Evolutionary conservation across 2,888 invertebrate genomes (phyloP).

Genomic region (Tillus elongatus): DNA sequence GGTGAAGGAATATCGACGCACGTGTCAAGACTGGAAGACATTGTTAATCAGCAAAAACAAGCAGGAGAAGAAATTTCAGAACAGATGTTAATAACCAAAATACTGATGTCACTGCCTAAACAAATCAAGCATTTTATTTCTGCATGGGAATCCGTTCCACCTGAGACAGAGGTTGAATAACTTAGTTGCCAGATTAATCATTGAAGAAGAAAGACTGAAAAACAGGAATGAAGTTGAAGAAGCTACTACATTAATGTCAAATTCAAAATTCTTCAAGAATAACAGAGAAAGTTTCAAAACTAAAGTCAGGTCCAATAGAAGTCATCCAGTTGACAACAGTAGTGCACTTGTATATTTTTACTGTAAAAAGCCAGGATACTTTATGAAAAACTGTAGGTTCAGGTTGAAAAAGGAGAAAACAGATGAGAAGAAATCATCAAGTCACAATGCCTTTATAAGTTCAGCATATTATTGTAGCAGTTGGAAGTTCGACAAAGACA

Average conservation of each 20-base stretch:
- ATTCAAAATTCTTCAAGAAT: no score
- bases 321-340: no score
- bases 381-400: constrained; percentile 1
- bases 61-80: constrained; percentile 6
- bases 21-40: constrained; percentile 7
- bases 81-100: constrained; percentile 11
- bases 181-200: constrained; percentile 15
- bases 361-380: background rate
- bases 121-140: constrained; percentile 9
- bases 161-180: constrained; percentile 16
- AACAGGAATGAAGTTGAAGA: background rate
- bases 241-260: no score
- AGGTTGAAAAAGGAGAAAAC: no score
- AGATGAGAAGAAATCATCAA: no score
- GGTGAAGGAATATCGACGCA: constrained; percentile 4
- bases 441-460: no score
- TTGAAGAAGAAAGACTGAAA: constrained; percentile 9
- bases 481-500: no score
- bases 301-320: no score
- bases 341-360: no score
- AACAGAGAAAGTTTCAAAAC: no score
- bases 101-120: constrained; percentile 12
- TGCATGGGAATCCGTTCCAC: constrained; percentile 19
- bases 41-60: constrained; percentile 7
- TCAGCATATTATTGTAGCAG: no score